Conservation (phyloP, 2,113 vertebrate genomes). For the Baryphthengus martii region DNA sequence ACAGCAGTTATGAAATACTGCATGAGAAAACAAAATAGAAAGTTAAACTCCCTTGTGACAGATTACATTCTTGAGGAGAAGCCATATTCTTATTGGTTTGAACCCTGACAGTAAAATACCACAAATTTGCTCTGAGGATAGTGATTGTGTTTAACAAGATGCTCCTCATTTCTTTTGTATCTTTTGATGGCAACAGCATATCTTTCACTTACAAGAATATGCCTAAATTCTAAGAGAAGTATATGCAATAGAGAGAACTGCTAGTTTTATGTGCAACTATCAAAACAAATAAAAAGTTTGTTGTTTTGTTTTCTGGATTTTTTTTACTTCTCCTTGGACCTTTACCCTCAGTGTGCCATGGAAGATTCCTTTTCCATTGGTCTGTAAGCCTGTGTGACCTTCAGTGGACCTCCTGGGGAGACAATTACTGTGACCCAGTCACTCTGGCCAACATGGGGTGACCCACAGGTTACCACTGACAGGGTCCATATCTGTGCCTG, state of each 20-base stretch:
- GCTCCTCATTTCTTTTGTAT: not conserved
- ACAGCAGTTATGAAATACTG: conserved; percentile 3
- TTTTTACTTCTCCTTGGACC: not conserved
- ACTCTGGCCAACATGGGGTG: rapidly evolving
- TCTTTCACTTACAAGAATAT: not conserved
- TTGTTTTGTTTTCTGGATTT: not conserved
- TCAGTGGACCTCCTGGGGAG: not conserved
- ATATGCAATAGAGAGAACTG: not conserved
- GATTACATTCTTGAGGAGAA: conserved; percentile 10
- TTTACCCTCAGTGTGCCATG: not conserved
- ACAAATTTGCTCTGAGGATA: not conserved
- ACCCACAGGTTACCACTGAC: not conserved
- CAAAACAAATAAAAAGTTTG: not conserved
- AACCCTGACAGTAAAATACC: conserved; percentile 12
- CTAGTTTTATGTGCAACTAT: not conserved
- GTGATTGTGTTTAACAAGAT: conserved; percentile 24
- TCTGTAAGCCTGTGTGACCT: not conserved
- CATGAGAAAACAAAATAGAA: conserved; percentile 11
- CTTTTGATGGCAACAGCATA: not conserved
- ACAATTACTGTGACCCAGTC: not conserved
- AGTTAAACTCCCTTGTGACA: not conserved
- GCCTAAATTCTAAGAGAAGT: not conserved
- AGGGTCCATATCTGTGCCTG: not conserved
- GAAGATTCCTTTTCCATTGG: not conserved
- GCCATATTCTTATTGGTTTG: conserved; percentile 10